phyloP scores from a whole-genome alignment of 2,888 invertebrate species.

The Nemotelus pantherinus region DNA sequence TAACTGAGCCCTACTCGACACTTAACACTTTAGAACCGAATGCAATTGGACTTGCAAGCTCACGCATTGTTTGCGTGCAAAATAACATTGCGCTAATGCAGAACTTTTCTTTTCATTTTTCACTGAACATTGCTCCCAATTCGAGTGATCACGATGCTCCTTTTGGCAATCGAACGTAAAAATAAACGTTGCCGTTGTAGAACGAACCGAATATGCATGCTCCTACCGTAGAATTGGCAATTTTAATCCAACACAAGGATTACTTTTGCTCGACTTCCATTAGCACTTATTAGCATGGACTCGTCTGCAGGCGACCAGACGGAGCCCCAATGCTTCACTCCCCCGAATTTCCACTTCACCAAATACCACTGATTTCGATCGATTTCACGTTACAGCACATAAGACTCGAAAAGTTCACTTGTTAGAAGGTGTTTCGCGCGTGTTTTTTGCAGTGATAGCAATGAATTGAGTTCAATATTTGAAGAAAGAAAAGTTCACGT shows the following conservation, averaged over 20 bases:
- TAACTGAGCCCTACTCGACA: background rate
- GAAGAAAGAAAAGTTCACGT: slow-evolving; percentile 31
- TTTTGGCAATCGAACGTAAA: slow-evolving; percentile 2
- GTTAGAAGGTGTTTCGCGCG: background rate
- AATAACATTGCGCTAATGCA: slow-evolving; percentile 15
- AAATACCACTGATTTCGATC: background rate
- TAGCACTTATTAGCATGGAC: background rate
- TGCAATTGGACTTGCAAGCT: background rate
- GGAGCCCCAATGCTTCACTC: slow-evolving; percentile 13
- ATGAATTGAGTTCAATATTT: slow-evolving; percentile 14
- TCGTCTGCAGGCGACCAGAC: slow-evolving; percentile 30
- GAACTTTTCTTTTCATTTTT: slow-evolving; percentile 1
- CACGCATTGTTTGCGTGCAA: slow-evolving; percentile 37
- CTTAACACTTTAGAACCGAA: slow-evolving; percentile 22
- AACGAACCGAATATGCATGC: background rate
- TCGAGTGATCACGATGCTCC: background rate
- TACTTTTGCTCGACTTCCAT: background rate
- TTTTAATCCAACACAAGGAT: background rate
- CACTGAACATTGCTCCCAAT: background rate
- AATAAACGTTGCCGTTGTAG: slow-evolving; percentile 1
- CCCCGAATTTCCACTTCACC: slow-evolving; percentile 28
- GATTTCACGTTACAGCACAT: too few relatives aligned
- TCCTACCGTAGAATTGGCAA: background rate
- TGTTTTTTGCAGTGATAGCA: too few relatives aligned
- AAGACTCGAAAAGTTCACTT: background rate